Evolutionary conservation across 2,888 invertebrate genomes (phyloP), one percentile per base, ranked within the genome.

Genomic region (Keiferia lycopersicella): DNA sequence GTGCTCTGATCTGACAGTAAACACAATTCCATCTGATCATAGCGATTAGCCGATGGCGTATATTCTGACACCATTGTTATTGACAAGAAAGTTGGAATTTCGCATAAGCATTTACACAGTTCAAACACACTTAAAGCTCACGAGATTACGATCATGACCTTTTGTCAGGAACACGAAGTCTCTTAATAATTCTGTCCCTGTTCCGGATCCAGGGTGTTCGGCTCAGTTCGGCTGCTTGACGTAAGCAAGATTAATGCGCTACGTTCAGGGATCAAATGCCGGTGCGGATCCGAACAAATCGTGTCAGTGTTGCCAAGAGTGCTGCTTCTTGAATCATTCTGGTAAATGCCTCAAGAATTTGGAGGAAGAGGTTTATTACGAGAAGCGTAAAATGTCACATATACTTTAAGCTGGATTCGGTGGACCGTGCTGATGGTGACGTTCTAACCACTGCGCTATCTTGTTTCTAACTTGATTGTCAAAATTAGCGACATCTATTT

Each of bases 231-330:
- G 45, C 45, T 56, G 26, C n/a, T 56, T 34, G 51, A 51, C 51
- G 34, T 34, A 56, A 56, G 30, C 26, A 56, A 56, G 56, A 56
- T 56, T 56, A 56, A 56, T 56, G 16, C 6, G 45, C n/a, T 45
- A 45, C 45, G 45, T 45, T 45, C 45, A 45, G 34, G 26, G 26
- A 34, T 56, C 12, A 56, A 56, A 56, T 56, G 12, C 56, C 30
- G 56, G 30, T n/a, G 26, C n/a, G 26, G 56, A 51, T 51, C 20
- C 20, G 30, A n/a, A 30, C 26, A 30, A 26, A 12, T 56, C 56
- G 51, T 16, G 26, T 26, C 45, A 16, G 45, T n/a, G 16, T 45
- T 45, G 45, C 45, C 45, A 45, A 16, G 1, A 4, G 45, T 1
- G 45, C 4, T 45, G 16, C 16, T n/a, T 16, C 7, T 45, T 45